These are phyloP conservation scores for Hypanus sabinus DNA, from an alignment of 2,113 vertebrate genomes.

Conservation along the genomic window DNA sequence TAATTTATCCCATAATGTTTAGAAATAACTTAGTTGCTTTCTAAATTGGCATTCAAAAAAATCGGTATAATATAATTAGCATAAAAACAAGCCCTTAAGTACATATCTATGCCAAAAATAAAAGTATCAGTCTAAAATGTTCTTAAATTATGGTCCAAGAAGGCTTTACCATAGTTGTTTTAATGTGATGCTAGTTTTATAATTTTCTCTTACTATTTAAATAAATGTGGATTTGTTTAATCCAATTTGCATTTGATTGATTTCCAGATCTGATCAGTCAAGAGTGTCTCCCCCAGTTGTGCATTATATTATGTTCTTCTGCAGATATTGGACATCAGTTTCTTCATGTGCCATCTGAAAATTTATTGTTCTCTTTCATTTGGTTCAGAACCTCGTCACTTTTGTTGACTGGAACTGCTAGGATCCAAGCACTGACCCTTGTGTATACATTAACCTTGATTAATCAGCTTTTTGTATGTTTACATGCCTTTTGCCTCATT, in stretches of 20 bases:
- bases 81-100: too few species aligned
- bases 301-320: background rate
- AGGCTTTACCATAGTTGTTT: too few species aligned
- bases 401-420: background rate
- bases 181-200: too few species aligned
- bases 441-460: background rate
- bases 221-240: background rate
- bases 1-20: background rate
- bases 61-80: too few species aligned
- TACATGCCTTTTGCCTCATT: background rate
- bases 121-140: too few species aligned
- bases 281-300: background rate
- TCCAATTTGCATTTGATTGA: too few species aligned
- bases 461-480: background rate
- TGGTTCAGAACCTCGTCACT: background rate
- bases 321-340: background rate
- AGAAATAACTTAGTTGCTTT: background rate
- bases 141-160: too few species aligned
- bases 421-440: background rate
- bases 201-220: background rate
- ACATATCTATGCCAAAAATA: too few species aligned
- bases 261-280: background rate
- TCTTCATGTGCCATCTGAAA: background rate
- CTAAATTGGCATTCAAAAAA: background rate
- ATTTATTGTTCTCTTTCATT: background rate